Evolutionary conservation across 2,888 invertebrate genomes (phyloP).

Genomic region (Micropterix aruncella): DNA sequence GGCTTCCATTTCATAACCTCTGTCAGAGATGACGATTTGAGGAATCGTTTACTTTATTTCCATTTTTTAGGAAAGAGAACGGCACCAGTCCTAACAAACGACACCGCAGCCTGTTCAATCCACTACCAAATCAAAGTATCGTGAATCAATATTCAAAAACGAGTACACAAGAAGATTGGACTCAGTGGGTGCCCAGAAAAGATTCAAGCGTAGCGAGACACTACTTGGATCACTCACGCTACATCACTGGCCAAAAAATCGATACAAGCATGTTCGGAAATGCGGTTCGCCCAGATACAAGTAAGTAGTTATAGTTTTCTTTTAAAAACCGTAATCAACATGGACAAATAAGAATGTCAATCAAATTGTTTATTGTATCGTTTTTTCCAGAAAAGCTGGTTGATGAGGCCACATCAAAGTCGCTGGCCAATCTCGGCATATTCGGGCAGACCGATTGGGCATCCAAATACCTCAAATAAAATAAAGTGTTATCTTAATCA

Average conservation of each 20-base stretch:
- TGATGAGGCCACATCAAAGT: not conserved
- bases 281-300: not conserved
- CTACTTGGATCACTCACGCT: conserved; percentile 65
- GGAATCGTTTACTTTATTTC: not conserved
- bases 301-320: not conserved
- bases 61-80: not conserved
- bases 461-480: not conserved
- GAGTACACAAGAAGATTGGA: not conserved
- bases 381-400: not conserved
- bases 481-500: no score
- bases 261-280: conserved; percentile 18
- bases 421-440: not conserved
- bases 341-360: not conserved
- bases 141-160: not conserved
- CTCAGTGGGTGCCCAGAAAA: not conserved
- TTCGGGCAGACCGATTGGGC: not conserved
- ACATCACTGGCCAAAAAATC: conserved; percentile 52
- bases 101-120: not conserved
- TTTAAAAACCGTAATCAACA: not conserved
- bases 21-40: no score
- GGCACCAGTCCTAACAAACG: not conserved
- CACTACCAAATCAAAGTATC: not conserved
- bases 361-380: no score
- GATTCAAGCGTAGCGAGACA: conserved; percentile 46
- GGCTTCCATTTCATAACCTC: no score